These are phyloP conservation scores for Malurus melanocephalus DNA, from an alignment of 2,113 vertebrate species.

Conservation along the genomic window DNA sequence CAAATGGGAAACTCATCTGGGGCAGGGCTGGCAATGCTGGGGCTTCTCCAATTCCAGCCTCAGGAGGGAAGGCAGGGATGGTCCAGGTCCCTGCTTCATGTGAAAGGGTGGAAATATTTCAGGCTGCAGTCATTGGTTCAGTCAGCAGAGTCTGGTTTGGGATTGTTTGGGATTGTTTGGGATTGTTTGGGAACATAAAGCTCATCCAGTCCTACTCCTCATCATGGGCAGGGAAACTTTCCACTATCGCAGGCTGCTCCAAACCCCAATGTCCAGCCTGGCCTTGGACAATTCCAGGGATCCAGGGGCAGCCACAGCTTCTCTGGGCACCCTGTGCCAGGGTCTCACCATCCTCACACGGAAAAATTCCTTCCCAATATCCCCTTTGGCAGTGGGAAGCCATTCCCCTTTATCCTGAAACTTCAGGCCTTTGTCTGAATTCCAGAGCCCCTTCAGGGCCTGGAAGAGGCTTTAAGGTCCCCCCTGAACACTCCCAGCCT, in stretches of 20 bases:
- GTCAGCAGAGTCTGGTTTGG: background rate
- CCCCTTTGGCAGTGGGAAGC: background rate
- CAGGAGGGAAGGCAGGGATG: no score
- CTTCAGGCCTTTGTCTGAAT: background rate
- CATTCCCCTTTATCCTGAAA: background rate
- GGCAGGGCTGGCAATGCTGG: background rate
- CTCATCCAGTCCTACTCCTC: background rate
- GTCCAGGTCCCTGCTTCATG: background rate
- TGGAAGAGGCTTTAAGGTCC: background rate
- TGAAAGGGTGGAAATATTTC: fast-evolving
- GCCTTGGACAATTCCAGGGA: background rate
- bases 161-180: no score
- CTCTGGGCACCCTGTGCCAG: background rate
- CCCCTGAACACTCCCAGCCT: background rate
- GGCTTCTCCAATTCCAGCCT: background rate
- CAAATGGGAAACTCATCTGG: fast-evolving
- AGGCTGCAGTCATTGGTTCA: fast-evolving
- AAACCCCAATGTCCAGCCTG: background rate
- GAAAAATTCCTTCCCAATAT: background rate
- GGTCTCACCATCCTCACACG: fast-evolving
- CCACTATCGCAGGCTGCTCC: fast-evolving
- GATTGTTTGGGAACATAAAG: background rate
- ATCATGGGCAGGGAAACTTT: background rate
- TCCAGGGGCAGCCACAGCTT: background rate
- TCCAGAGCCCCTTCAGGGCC: background rate